These are phyloP conservation scores for Forficula auricularia DNA, from an alignment of 1,140 invertebrate genomes.

Conservation along the genomic window DNA sequence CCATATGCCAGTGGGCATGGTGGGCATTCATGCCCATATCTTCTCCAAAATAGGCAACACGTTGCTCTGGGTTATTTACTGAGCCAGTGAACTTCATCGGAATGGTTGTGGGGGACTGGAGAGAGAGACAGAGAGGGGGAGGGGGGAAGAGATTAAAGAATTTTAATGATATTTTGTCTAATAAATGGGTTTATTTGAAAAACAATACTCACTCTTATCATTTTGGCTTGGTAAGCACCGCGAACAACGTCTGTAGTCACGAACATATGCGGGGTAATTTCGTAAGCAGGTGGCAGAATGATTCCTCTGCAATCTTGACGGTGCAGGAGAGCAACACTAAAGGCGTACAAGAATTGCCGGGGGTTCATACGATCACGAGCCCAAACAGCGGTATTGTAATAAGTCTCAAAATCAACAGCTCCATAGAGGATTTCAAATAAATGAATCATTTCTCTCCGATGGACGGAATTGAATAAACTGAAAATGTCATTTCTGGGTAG, in stretches of 20 bases:
- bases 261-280: constrained; percentile 31
- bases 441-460: constrained; percentile 12
- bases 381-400: constrained; percentile 27
- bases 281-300: constrained; percentile 28
- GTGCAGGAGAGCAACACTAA: constrained; percentile 23
- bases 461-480: constrained; percentile 9
- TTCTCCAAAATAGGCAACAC: constrained; percentile 21
- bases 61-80: constrained; percentile 17
- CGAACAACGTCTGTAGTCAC: constrained; percentile 29
- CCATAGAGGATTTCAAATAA: constrained; percentile 14
- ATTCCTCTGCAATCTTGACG: constrained; percentile 26
- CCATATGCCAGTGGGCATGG: constrained; percentile 21
- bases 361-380: constrained; percentile 27
- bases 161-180: too few species aligned
- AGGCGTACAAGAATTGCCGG: constrained; percentile 27
- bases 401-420: constrained; percentile 24
- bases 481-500: constrained; percentile 11
- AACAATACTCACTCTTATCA: constrained; percentile 16
- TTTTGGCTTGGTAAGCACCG: constrained; percentile 24
- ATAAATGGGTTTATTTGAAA: not conserved
- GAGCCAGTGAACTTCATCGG: constrained; percentile 14
- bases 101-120: constrained; percentile 9
- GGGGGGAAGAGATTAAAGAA: too few species aligned
- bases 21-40: constrained; percentile 23
- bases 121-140: not conserved